phyloP scores from a whole-genome alignment of 2,888 invertebrate genomes.

The Watsonalla cultraria region DNA sequence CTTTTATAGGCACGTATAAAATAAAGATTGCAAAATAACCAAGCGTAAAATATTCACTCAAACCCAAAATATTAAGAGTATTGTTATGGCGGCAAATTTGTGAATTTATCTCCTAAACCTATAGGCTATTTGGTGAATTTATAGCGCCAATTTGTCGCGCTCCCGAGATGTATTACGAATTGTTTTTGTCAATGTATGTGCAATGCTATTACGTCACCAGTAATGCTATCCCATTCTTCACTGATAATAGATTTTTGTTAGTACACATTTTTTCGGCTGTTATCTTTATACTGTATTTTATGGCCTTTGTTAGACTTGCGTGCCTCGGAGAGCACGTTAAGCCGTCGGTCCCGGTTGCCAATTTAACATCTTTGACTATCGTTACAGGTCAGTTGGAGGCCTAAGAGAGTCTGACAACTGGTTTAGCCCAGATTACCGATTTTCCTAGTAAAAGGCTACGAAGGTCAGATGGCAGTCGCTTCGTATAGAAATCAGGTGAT shows the following conservation, averaged over 20 bases:
- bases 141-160: slow-evolving; percentile 40
- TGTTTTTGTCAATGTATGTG: slow-evolving; percentile 35
- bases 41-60: neutral
- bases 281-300: neutral
- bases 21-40: neutral
- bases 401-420: too few species aligned
- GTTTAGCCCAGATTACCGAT: too few species aligned
- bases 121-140: slow-evolving; percentile 38
- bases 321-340: too few species aligned
- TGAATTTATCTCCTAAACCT: slow-evolving; percentile 37
- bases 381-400: too few species aligned
- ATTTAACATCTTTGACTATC: too few species aligned
- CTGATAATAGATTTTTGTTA: neutral
- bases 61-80: slow-evolving; percentile 8
- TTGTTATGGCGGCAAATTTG: slow-evolving; percentile 25
- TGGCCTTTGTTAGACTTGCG: neutral
- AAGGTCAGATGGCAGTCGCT: too few species aligned
- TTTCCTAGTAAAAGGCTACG: too few species aligned
- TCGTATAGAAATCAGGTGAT: too few species aligned
- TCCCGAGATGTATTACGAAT: slow-evolving; percentile 35
- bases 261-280: neutral
- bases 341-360: too few species aligned
- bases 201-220: slow-evolving; percentile 6
- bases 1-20: too few species aligned
- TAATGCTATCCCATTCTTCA: neutral